Conservation (phyloP, 1,140 invertebrate genomes). For the Diabrotica undecimpunctata region DNA sequence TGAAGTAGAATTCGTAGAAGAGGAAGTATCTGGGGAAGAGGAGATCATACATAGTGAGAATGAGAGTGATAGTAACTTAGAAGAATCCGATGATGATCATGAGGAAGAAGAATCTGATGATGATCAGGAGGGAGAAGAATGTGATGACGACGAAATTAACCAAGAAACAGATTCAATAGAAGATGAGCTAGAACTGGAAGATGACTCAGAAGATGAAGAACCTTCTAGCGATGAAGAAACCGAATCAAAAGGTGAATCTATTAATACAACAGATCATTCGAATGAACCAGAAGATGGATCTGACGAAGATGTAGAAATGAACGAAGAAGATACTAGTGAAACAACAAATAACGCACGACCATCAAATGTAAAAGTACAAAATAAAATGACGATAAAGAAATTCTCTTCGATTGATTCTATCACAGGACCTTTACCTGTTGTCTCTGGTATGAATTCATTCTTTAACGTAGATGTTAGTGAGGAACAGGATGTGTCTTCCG, state of each 20-base stretch:
- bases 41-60: background rate
- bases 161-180: background rate
- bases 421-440: background rate
- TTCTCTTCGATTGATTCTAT: background rate
- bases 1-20: background rate
- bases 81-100: background rate
- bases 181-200: background rate
- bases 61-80: conserved; percentile 7
- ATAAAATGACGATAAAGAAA: background rate
- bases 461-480: conserved; percentile 28
- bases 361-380: no score
- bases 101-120: background rate
- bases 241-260: background rate
- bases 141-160: background rate
- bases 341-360: background rate
- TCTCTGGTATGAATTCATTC: conserved; percentile 25
- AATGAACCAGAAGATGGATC: background rate
- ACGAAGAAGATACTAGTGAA: conserved; percentile 43
- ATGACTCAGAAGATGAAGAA: conserved; percentile 15
- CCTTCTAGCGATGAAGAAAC: conserved; percentile 4
- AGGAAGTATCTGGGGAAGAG: background rate
- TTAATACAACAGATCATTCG: background rate
- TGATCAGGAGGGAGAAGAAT: background rate
- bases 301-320: background rate
- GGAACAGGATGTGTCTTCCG: conserved; percentile 12